Evolutionary conservation across 2,113 vertebrate species (phyloP).

Genomic region (Apteryx owenii): DNA sequence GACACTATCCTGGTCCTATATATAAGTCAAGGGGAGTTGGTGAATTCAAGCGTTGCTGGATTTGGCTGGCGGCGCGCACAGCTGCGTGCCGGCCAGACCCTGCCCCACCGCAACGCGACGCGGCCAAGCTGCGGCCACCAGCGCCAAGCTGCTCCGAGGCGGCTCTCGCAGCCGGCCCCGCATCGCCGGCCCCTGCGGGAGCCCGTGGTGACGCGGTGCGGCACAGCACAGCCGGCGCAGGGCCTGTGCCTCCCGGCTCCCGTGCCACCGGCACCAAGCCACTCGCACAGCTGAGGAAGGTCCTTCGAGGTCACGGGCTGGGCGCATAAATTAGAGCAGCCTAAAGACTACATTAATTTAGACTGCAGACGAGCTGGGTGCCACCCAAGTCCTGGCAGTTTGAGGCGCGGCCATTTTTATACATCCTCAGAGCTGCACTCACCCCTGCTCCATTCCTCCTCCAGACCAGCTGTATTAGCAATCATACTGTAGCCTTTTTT

Average conservation of each 20-base stretch:
- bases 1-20: background rate
- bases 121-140: background rate
- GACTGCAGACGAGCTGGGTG: background rate
- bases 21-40: slow-evolving; percentile 3
- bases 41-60: background rate
- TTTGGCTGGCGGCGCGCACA: background rate
- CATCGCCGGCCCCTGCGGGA: background rate
- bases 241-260: background rate
- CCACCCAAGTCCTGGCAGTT: background rate
- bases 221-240: background rate
- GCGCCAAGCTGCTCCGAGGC: background rate
- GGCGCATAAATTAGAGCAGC: background rate
- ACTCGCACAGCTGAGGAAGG: slow-evolving; percentile 13
- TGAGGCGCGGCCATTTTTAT: background rate
- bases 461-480: background rate
- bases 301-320: background rate
- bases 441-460: background rate
- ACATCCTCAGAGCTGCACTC: background rate
- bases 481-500: fast-evolving
- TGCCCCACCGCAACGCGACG: background rate
- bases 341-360: background rate
- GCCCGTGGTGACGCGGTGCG: slow-evolving; percentile 30
- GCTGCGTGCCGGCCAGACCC: background rate
- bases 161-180: background rate
- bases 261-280: too few species aligned